Evolutionary conservation across 2,888 invertebrate species (phyloP).

Genomic region (Calameuta filiformis): DNA sequence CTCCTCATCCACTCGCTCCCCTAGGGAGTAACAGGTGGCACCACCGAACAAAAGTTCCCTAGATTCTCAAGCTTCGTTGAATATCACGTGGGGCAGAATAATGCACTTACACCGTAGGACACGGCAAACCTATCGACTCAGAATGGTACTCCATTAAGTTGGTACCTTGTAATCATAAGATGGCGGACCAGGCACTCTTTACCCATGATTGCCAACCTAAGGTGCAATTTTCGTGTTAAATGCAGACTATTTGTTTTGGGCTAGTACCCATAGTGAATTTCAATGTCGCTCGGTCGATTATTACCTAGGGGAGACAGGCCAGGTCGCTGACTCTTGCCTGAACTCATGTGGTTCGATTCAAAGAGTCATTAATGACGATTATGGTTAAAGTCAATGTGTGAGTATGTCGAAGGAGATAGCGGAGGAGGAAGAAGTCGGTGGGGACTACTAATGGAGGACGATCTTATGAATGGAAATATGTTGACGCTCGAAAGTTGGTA

Average conservation of each 20-base stretch:
- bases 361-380: constrained; percentile 9
- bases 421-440: constrained; percentile 8
- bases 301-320: neutral
- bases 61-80: neutral
- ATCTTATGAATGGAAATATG: constrained; percentile 46
- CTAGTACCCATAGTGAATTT: constrained; percentile 35
- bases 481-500: constrained; percentile 17
- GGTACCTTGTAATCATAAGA: neutral
- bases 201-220: neutral
- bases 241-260: constrained; percentile 8
- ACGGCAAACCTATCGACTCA: neutral
- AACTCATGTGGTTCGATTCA: neutral
- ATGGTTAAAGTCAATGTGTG: constrained; percentile 23
- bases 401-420: constrained; percentile 16
- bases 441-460: too few species aligned
- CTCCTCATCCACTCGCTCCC: neutral
- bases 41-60: neutral
- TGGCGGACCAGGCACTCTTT: neutral
- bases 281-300: constrained; percentile 27
- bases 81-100: neutral
- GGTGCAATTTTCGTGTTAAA: neutral
- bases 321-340: neutral
- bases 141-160: neutral
- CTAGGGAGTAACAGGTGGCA: neutral
- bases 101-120: neutral